A percentile compares a stretch with the other conserved stretches of the same genome.
phyloP scores from a whole-genome alignment of 2,888 invertebrate genomes.

The Apeira syringaria region DNA sequence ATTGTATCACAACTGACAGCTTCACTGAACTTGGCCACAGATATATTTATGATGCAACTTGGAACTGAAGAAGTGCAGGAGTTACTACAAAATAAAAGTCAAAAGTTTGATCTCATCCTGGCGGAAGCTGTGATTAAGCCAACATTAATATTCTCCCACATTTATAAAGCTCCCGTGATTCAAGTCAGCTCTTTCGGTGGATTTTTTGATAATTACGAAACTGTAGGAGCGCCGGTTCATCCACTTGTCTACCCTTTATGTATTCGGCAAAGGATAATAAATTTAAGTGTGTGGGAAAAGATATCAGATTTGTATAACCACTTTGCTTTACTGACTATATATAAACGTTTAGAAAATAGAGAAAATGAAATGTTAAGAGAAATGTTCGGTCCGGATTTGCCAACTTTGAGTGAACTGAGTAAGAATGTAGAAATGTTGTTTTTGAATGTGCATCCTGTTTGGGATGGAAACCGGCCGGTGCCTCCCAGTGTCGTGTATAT shows the following conservation, averaged over 20 bases:
- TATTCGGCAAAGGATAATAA: not conserved
- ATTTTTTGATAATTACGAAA: not conserved
- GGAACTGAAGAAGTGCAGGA: conserved; percentile 31
- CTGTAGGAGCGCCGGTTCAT: not conserved
- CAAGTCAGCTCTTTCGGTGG: not conserved
- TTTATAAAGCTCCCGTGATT: not conserved
- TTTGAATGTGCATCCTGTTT: conserved; percentile 50
- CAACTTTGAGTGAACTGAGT: conserved; percentile 5
- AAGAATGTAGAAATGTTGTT: conserved; percentile 43
- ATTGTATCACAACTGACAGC: conserved; percentile 11
- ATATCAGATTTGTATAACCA: not conserved
- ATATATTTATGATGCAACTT: conserved; percentile 34
- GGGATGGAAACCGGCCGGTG: conserved; percentile 45
- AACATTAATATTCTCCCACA: conserved; percentile 14
- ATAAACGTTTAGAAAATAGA: not conserved
- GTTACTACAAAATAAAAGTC: conserved; percentile 29
- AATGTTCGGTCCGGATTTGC: conserved; percentile 15
- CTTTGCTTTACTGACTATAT: not conserved
- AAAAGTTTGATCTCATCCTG: conserved; percentile 43
- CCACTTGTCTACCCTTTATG: not conserved
- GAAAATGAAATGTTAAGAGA: conserved; percentile 26
- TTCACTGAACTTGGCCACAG: not conserved
- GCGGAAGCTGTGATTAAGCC: conserved; percentile 36
- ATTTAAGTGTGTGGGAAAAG: not conserved
- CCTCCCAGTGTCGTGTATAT: conserved; percentile 53